phyloP scores from a whole-genome alignment of 2,888 invertebrate species.

The Unio pictorum region DNA sequence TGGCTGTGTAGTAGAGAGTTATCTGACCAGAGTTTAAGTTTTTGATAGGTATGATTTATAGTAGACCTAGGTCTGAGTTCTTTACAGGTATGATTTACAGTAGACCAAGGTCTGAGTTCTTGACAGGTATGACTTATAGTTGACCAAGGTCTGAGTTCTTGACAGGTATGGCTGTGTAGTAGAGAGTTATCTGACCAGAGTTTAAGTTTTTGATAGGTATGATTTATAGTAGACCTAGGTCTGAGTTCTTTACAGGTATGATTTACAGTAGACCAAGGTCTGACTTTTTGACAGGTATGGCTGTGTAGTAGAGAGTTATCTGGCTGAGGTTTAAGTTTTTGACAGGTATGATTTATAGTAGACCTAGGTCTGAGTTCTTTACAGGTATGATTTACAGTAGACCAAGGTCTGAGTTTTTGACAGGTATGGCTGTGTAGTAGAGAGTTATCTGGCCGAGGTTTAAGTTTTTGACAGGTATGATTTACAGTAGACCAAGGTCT shows the following conservation, averaged over 20 bases:
- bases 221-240: background rate
- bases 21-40: constrained; percentile 63
- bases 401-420: no score
- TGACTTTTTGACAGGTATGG: no score
- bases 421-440: no score
- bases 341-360: constrained; percentile 35
- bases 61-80: constrained; percentile 59
- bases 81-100: constrained; percentile 54
- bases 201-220: constrained; percentile 52
- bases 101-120: constrained; percentile 60
- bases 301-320: no score
- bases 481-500: constrained; percentile 53
- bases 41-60: constrained; percentile 53
- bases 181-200: no score
- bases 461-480: constrained; percentile 26
- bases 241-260: no score
- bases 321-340: no score
- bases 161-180: constrained; percentile 48
- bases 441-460: no score
- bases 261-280: no score
- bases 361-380: constrained; percentile 63
- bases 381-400: constrained; percentile 34
- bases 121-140: constrained; percentile 52
- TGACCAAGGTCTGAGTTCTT: constrained; percentile 62
- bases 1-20: constrained; percentile 32